Evolutionary conservation across 1,140 invertebrate genomes (phyloP).

Genomic region (Aphelenchoides fujianensis): DNA sequence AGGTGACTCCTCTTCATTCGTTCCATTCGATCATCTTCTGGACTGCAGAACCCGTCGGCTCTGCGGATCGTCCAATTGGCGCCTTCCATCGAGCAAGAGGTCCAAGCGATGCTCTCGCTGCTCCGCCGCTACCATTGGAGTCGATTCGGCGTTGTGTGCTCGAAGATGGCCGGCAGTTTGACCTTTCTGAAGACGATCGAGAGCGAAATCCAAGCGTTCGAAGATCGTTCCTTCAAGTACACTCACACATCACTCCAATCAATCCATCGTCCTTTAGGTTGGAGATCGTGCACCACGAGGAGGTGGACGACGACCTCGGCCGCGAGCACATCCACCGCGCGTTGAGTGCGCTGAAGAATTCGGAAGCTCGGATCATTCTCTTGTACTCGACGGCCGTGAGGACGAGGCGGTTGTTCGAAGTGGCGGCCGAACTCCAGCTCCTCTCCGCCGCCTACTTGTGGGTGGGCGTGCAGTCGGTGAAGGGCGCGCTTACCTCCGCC

Average conservation of each 20-base stretch:
- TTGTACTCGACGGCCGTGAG: constrained; percentile 84
- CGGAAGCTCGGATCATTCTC: constrained; percentile 86
- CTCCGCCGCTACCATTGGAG: constrained; percentile 56
- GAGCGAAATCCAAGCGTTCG: constrained; percentile 41
- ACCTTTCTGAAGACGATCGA: constrained; percentile 44
- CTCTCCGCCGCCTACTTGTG: constrained; percentile 53
- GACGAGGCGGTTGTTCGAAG: constrained; percentile 77
- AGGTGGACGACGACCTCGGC: constrained; percentile 44
- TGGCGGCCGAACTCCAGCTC: constrained; percentile 44
- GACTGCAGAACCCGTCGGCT: constrained; percentile 38
- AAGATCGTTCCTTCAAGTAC: constrained; percentile 49
- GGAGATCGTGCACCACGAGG: constrained; percentile 50
- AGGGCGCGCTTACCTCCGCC: constrained; percentile 46
- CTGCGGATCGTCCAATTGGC: constrained; percentile 58
- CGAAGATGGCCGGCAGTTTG: constrained; percentile 55
- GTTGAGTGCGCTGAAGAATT: constrained; percentile 73
- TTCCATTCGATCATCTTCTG: constrained; percentile 17
- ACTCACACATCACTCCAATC: neutral
- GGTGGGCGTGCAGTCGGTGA: constrained; percentile 61
- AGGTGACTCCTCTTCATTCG: constrained; percentile 22
- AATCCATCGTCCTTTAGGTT: constrained; percentile 34
- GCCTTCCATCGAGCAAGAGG: constrained; percentile 60
- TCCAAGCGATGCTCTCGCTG: constrained; percentile 55
- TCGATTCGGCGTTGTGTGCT: constrained; percentile 53
- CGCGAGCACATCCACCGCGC: constrained; percentile 35